Evolutionary conservation across 2,888 invertebrate genomes (phyloP), one percentile per base, ranked within the genome.

Genomic region (Candidula unifasciata): DNA sequence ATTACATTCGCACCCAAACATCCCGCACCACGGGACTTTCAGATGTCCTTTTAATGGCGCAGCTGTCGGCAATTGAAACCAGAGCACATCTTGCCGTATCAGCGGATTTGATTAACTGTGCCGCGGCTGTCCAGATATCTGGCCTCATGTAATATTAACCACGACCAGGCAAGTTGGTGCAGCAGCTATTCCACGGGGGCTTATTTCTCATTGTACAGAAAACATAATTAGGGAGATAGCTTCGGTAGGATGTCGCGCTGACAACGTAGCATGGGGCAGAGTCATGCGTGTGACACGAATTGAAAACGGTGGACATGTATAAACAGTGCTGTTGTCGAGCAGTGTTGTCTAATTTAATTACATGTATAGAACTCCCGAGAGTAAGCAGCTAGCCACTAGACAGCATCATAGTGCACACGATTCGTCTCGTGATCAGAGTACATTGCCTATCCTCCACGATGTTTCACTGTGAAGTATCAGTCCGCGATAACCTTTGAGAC

Each of bases 81-180:
- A 18, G 13, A 5, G 64, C 35, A 78, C 64, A 64, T 78, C 78
- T 64, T 78, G 37, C 78, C 35, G 78, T 78, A 33, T 37, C 64
- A 64, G 78, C 78, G 35, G 44, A 57, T 60, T 60, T 71, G 82
- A 13, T 82, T 73, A 74, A 74, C 44, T 74, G 57, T 44, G 37
- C 44, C n/a, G 73, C 60, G 30, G 27, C 30, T 37, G 27, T 37
- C 37, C 74, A 64, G 37, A 60, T 74, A 64, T 60, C 64, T 27
- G 44, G 60, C 35, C 82, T 64, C 74, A 74, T 82, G 74, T 74
- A 82, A 60, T 69, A 82, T 82, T 82, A 82, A 73, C 73, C 35
- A 71, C 64, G 64, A n/a, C 74, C 37, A 82, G 64, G 74, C 74
- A 64, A 64, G 74, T 37, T 24, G n/a, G 57, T 71, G 35, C 33